Evolutionary conservation across 1,140 invertebrate genomes (phyloP).

Genomic region (Rhagoletis pomonella): DNA sequence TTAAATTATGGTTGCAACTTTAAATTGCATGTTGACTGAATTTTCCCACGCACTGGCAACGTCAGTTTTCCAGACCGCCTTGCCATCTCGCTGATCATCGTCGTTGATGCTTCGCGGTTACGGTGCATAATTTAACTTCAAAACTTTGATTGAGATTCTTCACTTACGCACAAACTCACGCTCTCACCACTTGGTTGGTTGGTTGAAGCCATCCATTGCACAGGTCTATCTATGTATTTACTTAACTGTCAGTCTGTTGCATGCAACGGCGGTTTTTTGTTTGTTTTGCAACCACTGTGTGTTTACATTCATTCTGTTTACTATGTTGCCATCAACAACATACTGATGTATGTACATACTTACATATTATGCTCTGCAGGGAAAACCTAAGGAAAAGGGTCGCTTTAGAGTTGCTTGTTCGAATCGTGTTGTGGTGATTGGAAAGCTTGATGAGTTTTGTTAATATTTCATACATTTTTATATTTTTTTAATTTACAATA

Average conservation of each 20-base stretch:
- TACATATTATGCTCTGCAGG: too few species aligned
- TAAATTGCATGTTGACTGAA: slow-evolving; percentile 16
- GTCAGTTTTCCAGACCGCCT: background rate
- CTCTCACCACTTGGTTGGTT: background rate
- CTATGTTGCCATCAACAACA: background rate
- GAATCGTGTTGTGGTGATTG: too few species aligned
- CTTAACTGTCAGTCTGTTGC: slow-evolving; percentile 27
- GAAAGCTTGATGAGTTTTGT: too few species aligned
- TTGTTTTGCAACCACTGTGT: slow-evolving; percentile 16
- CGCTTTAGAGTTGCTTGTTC: too few species aligned
- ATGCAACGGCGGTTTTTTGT: background rate
- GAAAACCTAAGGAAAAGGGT: too few species aligned
- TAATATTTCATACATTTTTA: too few species aligned
- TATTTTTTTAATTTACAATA: too few species aligned
- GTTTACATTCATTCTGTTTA: slow-evolving; percentile 10
- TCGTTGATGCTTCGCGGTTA: slow-evolving; percentile 31
- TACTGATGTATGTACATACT: background rate
- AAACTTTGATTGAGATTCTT: slow-evolving; percentile 50
- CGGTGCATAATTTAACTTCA: slow-evolving; percentile 50
- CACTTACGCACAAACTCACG: slow-evolving; percentile 10
- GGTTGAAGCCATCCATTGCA: background rate
- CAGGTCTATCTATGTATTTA: background rate
- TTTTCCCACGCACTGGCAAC: background rate
- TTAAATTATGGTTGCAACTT: slow-evolving; percentile 8
- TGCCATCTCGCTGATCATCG: background rate